These are phyloP conservation scores for Coenobita brevimanus DNA, from an alignment of 1,140 invertebrate species.

Conservation along the genomic window DNA sequence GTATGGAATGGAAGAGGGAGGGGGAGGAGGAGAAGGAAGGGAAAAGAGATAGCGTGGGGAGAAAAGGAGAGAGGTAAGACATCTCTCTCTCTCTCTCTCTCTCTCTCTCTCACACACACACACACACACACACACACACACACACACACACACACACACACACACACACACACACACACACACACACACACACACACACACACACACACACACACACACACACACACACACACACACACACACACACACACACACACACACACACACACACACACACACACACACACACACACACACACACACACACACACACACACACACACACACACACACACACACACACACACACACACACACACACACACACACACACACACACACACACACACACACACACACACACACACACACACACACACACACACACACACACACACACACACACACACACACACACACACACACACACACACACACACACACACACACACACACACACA, in stretches of 20 bases:
- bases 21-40: too few relatives aligned
- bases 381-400: too few relatives aligned
- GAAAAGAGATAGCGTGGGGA: too few relatives aligned
- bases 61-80: background rate
- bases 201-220: background rate
- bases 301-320: background rate
- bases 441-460: background rate
- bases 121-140: background rate
- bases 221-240: background rate
- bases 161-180: too few relatives aligned
- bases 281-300: background rate
- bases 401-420: too few relatives aligned
- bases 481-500: background rate
- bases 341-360: too few relatives aligned
- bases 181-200: background rate
- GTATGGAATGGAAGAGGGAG: too few relatives aligned
- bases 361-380: too few relatives aligned
- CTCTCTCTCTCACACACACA: background rate
- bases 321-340: background rate
- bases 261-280: conserved; percentile 12
- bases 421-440: too few relatives aligned
- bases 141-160: background rate
- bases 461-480: background rate
- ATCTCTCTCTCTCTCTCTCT: background rate
- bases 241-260: conserved; percentile 8